phyloP scores from a whole-genome alignment of 1,140 invertebrate species.

The Halesus radiatus region DNA sequence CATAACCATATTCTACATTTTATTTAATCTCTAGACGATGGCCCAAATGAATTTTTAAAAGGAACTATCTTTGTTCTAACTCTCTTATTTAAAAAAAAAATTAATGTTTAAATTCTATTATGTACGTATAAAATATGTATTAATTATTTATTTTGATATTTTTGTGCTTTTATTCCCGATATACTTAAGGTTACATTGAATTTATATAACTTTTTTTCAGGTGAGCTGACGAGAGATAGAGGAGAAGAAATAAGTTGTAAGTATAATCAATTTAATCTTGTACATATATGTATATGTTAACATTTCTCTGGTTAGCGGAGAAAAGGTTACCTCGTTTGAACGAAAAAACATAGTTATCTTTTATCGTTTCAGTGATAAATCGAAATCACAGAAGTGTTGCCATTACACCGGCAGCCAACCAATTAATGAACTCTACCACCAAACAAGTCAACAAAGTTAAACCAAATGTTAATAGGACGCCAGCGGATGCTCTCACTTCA shows the following conservation, averaged over 20 bases:
- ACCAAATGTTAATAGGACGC: slow-evolving; percentile 83
- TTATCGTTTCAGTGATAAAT: slow-evolving; percentile 74
- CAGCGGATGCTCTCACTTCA: slow-evolving; percentile 72
- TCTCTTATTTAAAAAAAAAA: no score
- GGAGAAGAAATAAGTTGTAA: slow-evolving; percentile 76
- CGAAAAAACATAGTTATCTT: background rate
- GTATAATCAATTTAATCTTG: slow-evolving; percentile 55
- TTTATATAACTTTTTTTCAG: slow-evolving; percentile 63
- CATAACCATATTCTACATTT: no score
- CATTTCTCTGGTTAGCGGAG: no score
- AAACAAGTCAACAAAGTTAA: slow-evolving; percentile 91
- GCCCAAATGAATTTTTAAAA: no score
- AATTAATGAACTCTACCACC: slow-evolving; percentile 76
- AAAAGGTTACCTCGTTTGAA: no score
- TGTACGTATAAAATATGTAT: no score
- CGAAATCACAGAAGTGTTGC: slow-evolving; percentile 82
- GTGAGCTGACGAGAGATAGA: slow-evolving; percentile 74
- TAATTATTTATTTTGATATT: no score
- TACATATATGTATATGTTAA: no score
- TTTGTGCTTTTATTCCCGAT: no score
- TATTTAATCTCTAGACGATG: no score
- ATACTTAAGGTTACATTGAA: slow-evolving; percentile 30
- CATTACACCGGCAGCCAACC: slow-evolving; percentile 74
- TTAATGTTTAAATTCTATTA: no score
- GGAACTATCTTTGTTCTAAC: no score